A percentile compares a stretch with the other conserved stretches of the same genome.
Conservation (phyloP, 2,888 invertebrate species). For the Lasioglossum malachurum region DNA sequence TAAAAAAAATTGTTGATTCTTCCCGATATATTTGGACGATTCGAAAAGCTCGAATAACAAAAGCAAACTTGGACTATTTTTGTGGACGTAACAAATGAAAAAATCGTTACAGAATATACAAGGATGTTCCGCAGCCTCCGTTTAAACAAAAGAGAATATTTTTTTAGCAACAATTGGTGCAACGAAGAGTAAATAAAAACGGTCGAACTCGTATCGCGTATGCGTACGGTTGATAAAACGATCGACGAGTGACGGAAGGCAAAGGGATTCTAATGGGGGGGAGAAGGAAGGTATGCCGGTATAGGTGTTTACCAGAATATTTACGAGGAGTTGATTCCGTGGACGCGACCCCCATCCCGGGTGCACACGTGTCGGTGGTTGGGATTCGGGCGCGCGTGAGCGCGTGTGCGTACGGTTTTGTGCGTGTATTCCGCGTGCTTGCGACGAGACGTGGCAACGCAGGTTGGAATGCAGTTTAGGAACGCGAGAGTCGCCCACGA, state of each 20-base stretch:
- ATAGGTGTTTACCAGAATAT: slow-evolving; percentile 58
- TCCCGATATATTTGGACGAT: too few relatives aligned
- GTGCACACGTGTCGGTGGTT: slow-evolving; percentile 20
- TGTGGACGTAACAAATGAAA: too few relatives aligned
- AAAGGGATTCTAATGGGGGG: slow-evolving; percentile 33
- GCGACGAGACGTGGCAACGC: slow-evolving; percentile 78
- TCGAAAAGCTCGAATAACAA: too few relatives aligned
- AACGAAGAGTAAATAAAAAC: neutral
- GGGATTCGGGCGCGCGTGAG: neutral
- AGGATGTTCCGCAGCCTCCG: too few relatives aligned
- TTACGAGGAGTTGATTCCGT: slow-evolving; percentile 54
- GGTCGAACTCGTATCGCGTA: neutral
- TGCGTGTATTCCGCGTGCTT: slow-evolving; percentile 55
- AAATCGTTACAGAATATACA: too few relatives aligned
- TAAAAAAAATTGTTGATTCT: too few relatives aligned
- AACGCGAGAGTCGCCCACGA: slow-evolving; percentile 74
- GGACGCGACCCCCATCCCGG: neutral
- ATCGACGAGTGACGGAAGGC: slow-evolving; percentile 18
- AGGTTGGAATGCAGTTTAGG: slow-evolving; percentile 79
- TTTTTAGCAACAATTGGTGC: too few relatives aligned
- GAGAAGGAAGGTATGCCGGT: neutral
- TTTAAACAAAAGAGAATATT: too few relatives aligned
- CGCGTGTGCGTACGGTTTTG: slow-evolving; percentile 18
- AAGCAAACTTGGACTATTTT: too few relatives aligned
- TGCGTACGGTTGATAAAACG: neutral